Evolutionary conservation across 2,888 invertebrate species (phyloP).

Genomic region (Zootermopsis nevadensis): DNA sequence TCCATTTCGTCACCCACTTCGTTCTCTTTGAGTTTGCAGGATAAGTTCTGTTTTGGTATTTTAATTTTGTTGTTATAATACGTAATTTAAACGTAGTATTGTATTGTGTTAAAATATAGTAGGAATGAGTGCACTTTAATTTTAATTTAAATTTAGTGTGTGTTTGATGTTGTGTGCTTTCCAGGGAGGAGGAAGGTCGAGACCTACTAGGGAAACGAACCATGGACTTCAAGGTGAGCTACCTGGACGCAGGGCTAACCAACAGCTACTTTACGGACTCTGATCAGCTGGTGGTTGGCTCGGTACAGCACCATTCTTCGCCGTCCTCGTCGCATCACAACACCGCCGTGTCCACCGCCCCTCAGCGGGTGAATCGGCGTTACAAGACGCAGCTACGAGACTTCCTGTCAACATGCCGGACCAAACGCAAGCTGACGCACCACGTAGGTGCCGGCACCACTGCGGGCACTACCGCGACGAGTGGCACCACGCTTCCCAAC

Average conservation of each 20-base stretch:
- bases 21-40: too few relatives aligned
- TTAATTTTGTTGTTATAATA: too few relatives aligned
- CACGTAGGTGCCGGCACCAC: constrained; percentile 3
- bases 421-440: constrained; percentile 74
- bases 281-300: constrained; percentile 75
- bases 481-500: constrained; percentile 52
- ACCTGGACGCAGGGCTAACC: constrained; percentile 92
- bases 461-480: constrained; percentile 25
- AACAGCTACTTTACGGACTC: constrained; percentile 91
- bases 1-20: too few relatives aligned
- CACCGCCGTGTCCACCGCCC: constrained; percentile 65
- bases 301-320: constrained; percentile 59
- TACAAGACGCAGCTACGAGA: constrained; percentile 95
- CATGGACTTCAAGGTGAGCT: constrained; percentile 99
- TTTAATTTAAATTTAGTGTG: neutral
- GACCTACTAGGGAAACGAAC: constrained; percentile 97
- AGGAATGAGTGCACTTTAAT: too few relatives aligned
- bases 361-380: constrained; percentile 83
- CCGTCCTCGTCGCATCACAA: constrained; percentile 54
- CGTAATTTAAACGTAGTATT: too few relatives aligned
- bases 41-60: too few relatives aligned
- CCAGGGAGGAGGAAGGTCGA: constrained; percentile 97
- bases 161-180: constrained; percentile 56
- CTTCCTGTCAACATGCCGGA: constrained; percentile 91
- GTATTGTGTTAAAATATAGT: too few relatives aligned